Percentiles rank a stretch among this genome's conserved stretches.
Conservation (phyloP, 2,797 vertebrate species). For the Micromesistius poutassou region DNA sequence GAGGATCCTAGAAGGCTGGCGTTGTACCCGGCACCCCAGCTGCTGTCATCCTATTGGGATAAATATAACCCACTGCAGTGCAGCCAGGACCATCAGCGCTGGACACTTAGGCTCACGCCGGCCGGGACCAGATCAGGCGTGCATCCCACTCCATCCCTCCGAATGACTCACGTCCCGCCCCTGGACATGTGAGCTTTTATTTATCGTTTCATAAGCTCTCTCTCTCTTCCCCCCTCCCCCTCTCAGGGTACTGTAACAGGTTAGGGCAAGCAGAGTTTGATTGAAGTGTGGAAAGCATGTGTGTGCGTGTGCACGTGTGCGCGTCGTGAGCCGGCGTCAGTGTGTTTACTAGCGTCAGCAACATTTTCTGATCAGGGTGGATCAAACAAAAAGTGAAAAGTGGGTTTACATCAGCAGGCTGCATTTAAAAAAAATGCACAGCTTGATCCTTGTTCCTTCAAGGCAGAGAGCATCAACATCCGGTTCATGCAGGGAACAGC, state of each 20-base stretch:
- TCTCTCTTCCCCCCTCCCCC: not conserved
- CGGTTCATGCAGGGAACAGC: not conserved
- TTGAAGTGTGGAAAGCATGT: not conserved
- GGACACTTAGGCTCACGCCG: conserved; percentile 40
- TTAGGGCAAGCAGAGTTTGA: not conserved
- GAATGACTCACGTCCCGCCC: conserved; percentile 30
- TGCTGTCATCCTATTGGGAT: conserved; percentile 16
- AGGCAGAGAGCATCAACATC: not conserved
- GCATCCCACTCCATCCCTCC: conserved; percentile 7
- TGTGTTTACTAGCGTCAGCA: not conserved
- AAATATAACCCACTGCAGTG: conserved; percentile 40
- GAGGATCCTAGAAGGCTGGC: conserved; percentile 6
- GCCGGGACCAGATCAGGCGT: conserved; percentile 33
- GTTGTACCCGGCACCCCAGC: not conserved
- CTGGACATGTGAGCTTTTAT: conserved; percentile 26
- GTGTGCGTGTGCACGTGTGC: no score
- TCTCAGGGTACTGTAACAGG: not conserved
- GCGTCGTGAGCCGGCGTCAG: no score
- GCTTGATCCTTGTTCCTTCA: no score
- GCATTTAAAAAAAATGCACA: no score
- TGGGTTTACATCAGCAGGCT: no score
- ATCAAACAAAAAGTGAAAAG: no score
- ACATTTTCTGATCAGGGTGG: not conserved
- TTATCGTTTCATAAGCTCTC: conserved; percentile 19
- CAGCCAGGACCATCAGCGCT: conserved; percentile 25